Evolutionary conservation across 2,888 invertebrate genomes (phyloP), one percentile per base, ranked within the genome.

Genomic region (Pedicia rivosa): DNA sequence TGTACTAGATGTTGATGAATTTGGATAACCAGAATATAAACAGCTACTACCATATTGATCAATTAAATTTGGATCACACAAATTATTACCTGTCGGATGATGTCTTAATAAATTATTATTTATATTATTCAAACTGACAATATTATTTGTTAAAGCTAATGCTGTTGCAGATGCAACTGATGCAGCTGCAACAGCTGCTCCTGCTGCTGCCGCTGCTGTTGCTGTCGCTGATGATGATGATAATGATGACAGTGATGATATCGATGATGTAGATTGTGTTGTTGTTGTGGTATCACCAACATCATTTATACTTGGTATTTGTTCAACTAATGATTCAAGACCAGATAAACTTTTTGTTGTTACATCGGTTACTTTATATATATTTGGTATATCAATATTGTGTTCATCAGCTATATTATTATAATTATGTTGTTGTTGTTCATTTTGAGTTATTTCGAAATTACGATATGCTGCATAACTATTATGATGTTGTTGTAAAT

Each of bases 281-380:
- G 32, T 27, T 14, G 42, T 27, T 27, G 27, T 10, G 43, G 36
- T 61, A 62, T 16, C 63, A 57, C 14, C 53, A 53, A 52, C 63
- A 65, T 38, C 62, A 58, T 42, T 54, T 54, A 54, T 64, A 50
- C 82, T 80, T 35, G 87, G 88, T 60, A 88, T 88, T 68, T 88
- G 88, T 64, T 88, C 87, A 44, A 88, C 87, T 33, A 88, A 67
- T 28, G 86, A 87, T 60, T 88, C 87, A 32, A 88, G 66, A 14
- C 87, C 88, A 13, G 86, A 86, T 33, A 84, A 65, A 48, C 82
- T 83, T 57, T 86, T 86, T 19, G 82, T 78, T n/a, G 84, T 74
- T 24, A 84, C 79, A 62, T 84, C 84, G 6, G 50, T 39, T 25
- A 37, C 20, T 5, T 36, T 38, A 40, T 46, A 17, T 34, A 38